phyloP scores from a whole-genome alignment of 2,888 invertebrate genomes.

The Acleris cristana region DNA sequence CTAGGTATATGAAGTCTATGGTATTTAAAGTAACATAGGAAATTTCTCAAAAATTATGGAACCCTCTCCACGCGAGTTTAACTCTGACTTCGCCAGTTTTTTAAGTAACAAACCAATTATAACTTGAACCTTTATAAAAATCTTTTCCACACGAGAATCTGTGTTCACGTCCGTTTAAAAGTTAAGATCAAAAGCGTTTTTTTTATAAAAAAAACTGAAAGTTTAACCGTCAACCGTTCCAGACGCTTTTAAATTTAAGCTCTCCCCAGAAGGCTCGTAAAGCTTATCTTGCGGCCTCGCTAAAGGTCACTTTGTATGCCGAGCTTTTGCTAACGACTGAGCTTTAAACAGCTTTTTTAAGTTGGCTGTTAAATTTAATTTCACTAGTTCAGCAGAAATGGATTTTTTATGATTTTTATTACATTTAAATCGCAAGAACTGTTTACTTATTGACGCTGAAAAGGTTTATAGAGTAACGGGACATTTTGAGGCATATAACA shows the following conservation, averaged over 20 bases:
- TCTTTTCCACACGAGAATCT: too few relatives aligned
- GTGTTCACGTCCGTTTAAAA: background rate
- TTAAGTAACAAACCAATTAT: too few relatives aligned
- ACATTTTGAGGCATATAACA: too few relatives aligned
- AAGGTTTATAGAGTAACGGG: too few relatives aligned
- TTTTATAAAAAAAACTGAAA: constrained; percentile 16
- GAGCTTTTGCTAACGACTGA: constrained; percentile 30
- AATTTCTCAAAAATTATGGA: too few relatives aligned
- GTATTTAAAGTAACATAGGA: too few relatives aligned
- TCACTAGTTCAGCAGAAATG: constrained; percentile 27
- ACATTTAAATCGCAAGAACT: too few relatives aligned
- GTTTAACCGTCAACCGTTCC: constrained; percentile 14
- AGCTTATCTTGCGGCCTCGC: constrained; percentile 35
- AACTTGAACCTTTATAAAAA: too few relatives aligned
- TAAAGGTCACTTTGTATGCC: constrained; percentile 31
- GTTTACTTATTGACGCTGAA: too few relatives aligned
- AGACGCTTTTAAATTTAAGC: constrained; percentile 28
- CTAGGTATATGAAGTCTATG: background rate
- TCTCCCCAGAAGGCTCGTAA: constrained; percentile 33
- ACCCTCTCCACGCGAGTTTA: background rate
- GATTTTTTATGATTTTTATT: constrained; percentile 10
- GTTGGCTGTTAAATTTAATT: constrained; percentile 30
- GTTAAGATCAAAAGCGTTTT: constrained; percentile 7
- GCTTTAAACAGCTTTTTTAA: constrained; percentile 35
- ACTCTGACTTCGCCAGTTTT: background rate